Conservation (phyloP, 2,888 invertebrate species). For the Quadroppia sp. region DNA sequence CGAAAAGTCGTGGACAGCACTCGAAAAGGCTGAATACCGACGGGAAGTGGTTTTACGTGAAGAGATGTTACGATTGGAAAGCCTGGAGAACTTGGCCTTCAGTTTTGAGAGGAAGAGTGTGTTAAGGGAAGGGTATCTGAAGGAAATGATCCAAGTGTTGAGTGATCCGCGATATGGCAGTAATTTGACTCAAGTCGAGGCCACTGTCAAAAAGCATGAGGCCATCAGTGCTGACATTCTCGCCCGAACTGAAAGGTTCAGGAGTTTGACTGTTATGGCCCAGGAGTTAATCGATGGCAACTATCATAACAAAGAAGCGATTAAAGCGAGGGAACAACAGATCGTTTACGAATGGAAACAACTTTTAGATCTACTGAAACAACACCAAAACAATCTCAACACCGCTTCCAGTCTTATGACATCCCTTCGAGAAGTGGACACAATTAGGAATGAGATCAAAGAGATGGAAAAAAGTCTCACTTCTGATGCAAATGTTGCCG, state of each 20-base stretch:
- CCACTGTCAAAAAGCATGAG: slow-evolving; percentile 96
- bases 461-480: neutral
- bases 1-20: slow-evolving; percentile 84
- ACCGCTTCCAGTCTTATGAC: slow-evolving; percentile 79
- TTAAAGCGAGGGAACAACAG: slow-evolving; percentile 65
- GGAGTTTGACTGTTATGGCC: slow-evolving; percentile 88
- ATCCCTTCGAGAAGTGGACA: slow-evolving; percentile 83
- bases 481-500: slow-evolving; percentile 76
- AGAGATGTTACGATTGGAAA: slow-evolving; percentile 83
- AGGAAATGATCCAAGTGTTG: slow-evolving; percentile 94
- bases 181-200: slow-evolving; percentile 87
- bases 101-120: slow-evolving; percentile 94
- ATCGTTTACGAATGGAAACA: slow-evolving; percentile 82
- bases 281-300: slow-evolving; percentile 83
- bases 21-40: slow-evolving; percentile 90
- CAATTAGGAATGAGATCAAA: slow-evolving; percentile 65
- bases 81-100: slow-evolving; percentile 90
- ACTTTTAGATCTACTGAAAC: slow-evolving; percentile 75
- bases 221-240: slow-evolving; percentile 95
- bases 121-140: slow-evolving; percentile 87
- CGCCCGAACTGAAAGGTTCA: slow-evolving; percentile 87
- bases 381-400: slow-evolving; percentile 70
- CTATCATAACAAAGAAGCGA: slow-evolving; percentile 81
- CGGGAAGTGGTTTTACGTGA: slow-evolving; percentile 86
- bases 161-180: slow-evolving; percentile 80